These are phyloP conservation scores for Atethmia centrago DNA, from an alignment of 2,888 invertebrate species.

Conservation along the genomic window DNA sequence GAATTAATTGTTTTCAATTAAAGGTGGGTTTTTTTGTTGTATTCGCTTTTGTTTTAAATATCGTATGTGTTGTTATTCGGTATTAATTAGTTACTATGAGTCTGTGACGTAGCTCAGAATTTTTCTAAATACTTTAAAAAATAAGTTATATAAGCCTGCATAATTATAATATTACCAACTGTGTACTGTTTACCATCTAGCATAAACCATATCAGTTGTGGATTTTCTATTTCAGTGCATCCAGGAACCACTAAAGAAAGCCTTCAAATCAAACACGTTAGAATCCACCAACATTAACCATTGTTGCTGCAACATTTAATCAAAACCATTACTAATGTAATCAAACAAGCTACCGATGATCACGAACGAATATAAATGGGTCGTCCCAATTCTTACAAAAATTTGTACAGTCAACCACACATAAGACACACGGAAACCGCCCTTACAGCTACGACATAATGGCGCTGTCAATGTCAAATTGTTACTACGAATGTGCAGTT, in stretches of 20 bases:
- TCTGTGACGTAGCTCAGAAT: neutral
- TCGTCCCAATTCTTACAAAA: slow-evolving; percentile 68
- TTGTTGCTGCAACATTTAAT: slow-evolving; percentile 23
- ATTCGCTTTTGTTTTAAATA: neutral
- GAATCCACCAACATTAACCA: slow-evolving; percentile 15
- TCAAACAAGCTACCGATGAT: slow-evolving; percentile 61
- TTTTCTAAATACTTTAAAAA: neutral
- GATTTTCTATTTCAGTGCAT: neutral
- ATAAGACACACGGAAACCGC: no score
- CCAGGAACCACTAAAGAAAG: neutral
- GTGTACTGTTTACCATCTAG: neutral
- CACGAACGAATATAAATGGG: slow-evolving; percentile 60
- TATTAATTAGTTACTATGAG: neutral
- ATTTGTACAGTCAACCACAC: slow-evolving; percentile 16
- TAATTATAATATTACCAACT: neutral
- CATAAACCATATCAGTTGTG: neutral
- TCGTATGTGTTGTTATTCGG: neutral
- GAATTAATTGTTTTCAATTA: slow-evolving; percentile 58
- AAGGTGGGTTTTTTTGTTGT: neutral
- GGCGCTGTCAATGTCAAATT: neutral
- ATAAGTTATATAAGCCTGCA: neutral
- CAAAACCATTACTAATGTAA: slow-evolving; percentile 56
- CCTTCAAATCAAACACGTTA: slow-evolving; percentile 20
- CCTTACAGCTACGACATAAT: neutral
- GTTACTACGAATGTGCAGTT: neutral